Base-by-base conservation (phyloP, 2,888 invertebrate species). In the Aquatica leii region DNA sequence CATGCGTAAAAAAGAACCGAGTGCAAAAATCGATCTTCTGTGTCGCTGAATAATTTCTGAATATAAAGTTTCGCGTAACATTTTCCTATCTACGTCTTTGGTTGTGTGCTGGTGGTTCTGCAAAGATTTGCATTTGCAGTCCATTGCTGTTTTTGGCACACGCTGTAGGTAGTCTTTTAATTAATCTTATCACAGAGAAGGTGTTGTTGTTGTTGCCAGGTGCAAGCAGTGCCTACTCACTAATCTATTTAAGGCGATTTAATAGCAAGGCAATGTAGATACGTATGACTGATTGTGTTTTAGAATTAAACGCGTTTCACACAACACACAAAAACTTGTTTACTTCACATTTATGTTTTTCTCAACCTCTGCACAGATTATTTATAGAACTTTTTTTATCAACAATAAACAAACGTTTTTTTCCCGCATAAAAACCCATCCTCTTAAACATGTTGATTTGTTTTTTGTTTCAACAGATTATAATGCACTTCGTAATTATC, bases 11-110 rank as follows among this genome's bases (percentile, higher is more conserved):
- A 91, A 91, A 50, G 90, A 90, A 53, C 90, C 90, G 58, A 91
- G 86, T 5, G 90, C 91, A 77, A 91, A 90, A 72, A 91, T 91
- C 65, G 90, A 90, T 77, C 90, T 84, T 69, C 91, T 84, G 81
- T 91, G 90, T 71, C 90, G 87, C 83, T 90, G 90, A 80, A 91
- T 90, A 77, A 91, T 91, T 80, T 90, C 90, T 82, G 90, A 89
- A 79, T 91, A 91, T 72, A 91, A 82, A 66, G 90, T 90, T 78
- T 90, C 90, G 68, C 91, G 83, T 67, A 89, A 78, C 51, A 90
- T 89, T 80, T 91, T 91, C 71, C 91, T 81, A 81, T 80, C 84
- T 78, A 78, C 77, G 76, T 78, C 81, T 69, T 72, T 75, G 57
- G 75, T 70, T 55, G 76, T 71, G 52, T 75, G 72, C 66, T 69